Evolutionary conservation across 2,888 invertebrate genomes (phyloP), one percentile per base, ranked within the genome.

Genomic region (Pterostichus niger): DNA sequence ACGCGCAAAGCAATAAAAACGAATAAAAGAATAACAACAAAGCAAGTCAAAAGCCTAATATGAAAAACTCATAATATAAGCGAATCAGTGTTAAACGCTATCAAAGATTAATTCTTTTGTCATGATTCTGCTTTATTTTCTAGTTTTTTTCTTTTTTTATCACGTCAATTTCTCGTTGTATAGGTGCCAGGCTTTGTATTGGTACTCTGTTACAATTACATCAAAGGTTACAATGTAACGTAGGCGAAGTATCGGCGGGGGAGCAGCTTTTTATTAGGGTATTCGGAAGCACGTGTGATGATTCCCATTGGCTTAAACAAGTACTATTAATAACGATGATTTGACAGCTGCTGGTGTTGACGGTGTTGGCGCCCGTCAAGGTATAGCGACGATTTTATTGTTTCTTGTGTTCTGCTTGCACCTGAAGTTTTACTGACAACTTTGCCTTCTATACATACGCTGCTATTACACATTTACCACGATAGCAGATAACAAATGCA

Each of bases 241-340:
- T n/a, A 10, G 75, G 54, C 6, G 73, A 13, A 46, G 31, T 73
- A n/a, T 46, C 49, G 9, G 24, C 52, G 52, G 24, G 40, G 35
- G 68, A 40, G 35, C n/a, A n/a, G 68, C 35, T 75, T 75, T 75
- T 75, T 75, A 75, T 75, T 75, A 54, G 75, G 24, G 44, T 40
- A 46, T 71, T 71, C 71, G 40, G 40, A 71, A 71, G 71, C 54
- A 75, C 33, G 54, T 75, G 75, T 54, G 52, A 75, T 75, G 75
- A 75, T 75, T 75, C 75, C 75, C 75, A 75, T 75, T 75, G 75
- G 75, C 75, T 75, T 75, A 75, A 75, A 75, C 75, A 75, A 75
- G 75, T 75, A 49, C 52, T 75, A 75, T 75, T 75, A 75, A 75
- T 75, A 75, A 75, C 35, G 54, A 75, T 75, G 75, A 75, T 75